Base-by-base conservation (phyloP, 2,888 invertebrate species). In the Lamproptera curius region DNA sequence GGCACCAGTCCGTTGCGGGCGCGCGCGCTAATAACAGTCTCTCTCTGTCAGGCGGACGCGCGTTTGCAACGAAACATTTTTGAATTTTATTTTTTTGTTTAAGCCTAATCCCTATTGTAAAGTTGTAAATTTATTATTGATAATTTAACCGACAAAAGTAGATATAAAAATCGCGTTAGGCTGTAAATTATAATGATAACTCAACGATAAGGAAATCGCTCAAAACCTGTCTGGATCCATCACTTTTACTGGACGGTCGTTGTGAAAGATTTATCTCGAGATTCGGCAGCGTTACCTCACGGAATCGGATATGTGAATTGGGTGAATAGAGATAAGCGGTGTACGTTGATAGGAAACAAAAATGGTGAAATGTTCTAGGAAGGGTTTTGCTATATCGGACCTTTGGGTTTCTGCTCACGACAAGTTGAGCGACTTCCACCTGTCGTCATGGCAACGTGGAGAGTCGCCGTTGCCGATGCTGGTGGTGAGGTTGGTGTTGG, bases 281-380 rank as follows among this genome's bases (percentile, higher is more conserved):
- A 52, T 44, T 54, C 11, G 11, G 31, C 3, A 13, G 11, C n/a
- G 31, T 9, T 31, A 31, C n/a, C 31, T 15, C 31, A 15, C 3
- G 31, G 35, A 41, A 50, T 17, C 16, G 15, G 49, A 50, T 44
- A 37, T 50, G 36, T 46, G 40, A 49, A 37, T n/a, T 40, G 48
- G 26, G 13, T n/a, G 16, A 17, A 38, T 46, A 46, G 17, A 39
- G 39, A 46, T 46, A 36, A 51, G 41, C 40, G 35, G 49, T 33
- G 34, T 28, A 3, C 48, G 42, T 39, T 35, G 59, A 63, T 56
- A 55, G 56, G 46, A 77, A n/a, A n/a, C n/a, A n/a, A n/a, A 73
- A 65, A 86, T 85, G 83, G 78, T 85, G 66, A 84, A 84, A 76
- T 70, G 65, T 71, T 74, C 65, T 69, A 80, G 74, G 68, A 76